phyloP scores from a whole-genome alignment of 2,888 invertebrate species.

The Drosophila borealis region DNA sequence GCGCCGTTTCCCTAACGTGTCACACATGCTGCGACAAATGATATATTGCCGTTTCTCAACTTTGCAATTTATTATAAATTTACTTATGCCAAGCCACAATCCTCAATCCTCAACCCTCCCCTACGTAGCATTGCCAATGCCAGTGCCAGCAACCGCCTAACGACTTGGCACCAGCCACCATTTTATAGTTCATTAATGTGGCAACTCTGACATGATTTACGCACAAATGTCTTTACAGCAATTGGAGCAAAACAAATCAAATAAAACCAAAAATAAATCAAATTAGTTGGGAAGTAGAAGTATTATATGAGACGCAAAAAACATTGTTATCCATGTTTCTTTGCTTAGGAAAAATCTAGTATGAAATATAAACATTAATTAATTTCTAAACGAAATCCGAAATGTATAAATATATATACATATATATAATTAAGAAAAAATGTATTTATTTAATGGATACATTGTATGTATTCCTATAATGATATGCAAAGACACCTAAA shows the following conservation, averaged over 20 bases:
- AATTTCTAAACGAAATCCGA: too few species aligned
- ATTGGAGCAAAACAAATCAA: constrained; percentile 23
- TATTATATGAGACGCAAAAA: too few species aligned
- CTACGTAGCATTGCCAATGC: constrained; percentile 8
- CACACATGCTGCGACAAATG: constrained; percentile 79
- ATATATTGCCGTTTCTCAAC: constrained; percentile 76
- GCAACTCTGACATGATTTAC: constrained; percentile 72
- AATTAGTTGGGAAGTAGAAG: not conserved
- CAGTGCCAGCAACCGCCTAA: constrained; percentile 33
- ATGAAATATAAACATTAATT: too few species aligned
- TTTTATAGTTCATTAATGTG: constrained; percentile 76
- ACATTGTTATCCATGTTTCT: too few species aligned
- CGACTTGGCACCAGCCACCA: constrained; percentile 37
- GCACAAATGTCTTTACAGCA: constrained; percentile 26
- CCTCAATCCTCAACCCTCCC: constrained; percentile 13
- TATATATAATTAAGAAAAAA: too few species aligned
- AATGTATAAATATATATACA: too few species aligned
- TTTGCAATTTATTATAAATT: constrained; percentile 80
- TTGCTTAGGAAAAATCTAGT: too few species aligned
- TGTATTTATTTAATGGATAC: too few species aligned
- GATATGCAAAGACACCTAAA: not conserved
- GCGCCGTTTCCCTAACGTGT: constrained; percentile 49
- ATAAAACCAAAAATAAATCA: not conserved
- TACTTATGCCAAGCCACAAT: constrained; percentile 49
- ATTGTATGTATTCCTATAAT: too few species aligned